These are phyloP conservation scores for Tetanocera ferruginea DNA, from an alignment of 2,888 invertebrate genomes.

Conservation along the genomic window DNA sequence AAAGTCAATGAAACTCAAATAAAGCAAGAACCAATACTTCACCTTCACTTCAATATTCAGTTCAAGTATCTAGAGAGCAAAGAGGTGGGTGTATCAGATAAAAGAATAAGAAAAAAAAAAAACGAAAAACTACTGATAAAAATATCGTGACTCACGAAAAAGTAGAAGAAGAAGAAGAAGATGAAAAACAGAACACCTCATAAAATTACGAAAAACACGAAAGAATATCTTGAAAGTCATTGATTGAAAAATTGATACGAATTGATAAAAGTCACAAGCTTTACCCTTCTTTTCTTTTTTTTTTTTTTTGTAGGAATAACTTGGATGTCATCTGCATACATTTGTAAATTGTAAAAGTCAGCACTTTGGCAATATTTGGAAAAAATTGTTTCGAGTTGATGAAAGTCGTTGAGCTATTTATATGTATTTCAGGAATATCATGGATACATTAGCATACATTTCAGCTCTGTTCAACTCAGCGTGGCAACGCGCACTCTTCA, in stretches of 20 bases:
- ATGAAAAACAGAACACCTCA: neutral
- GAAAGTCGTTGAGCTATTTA: neutral
- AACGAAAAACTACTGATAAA: constrained; percentile 3
- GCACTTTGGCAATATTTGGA: too few relatives aligned
- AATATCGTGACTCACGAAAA: constrained; percentile 14
- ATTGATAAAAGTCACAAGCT: neutral
- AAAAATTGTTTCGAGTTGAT: too few relatives aligned
- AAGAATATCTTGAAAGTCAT: neutral
- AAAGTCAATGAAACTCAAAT: neutral
- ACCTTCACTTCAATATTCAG: too few relatives aligned
- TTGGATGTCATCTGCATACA: too few relatives aligned
- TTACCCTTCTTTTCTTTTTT: neutral
- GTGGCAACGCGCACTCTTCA: neutral
- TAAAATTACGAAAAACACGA: neutral
- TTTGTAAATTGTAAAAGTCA: too few relatives aligned
- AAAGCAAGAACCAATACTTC: neutral
- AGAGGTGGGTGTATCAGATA: neutral
- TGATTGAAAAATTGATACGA: neutral
- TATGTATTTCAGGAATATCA: neutral
- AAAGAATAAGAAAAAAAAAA: neutral
- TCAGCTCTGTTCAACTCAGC: constrained; percentile 4
- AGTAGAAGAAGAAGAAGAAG: neutral
- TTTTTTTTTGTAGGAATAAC: neutral
- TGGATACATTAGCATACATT: constrained; percentile 15
- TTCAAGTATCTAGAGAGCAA: neutral